Conservation (phyloP, 2,797 vertebrate species). For the Leptodactylus fallax region DNA sequence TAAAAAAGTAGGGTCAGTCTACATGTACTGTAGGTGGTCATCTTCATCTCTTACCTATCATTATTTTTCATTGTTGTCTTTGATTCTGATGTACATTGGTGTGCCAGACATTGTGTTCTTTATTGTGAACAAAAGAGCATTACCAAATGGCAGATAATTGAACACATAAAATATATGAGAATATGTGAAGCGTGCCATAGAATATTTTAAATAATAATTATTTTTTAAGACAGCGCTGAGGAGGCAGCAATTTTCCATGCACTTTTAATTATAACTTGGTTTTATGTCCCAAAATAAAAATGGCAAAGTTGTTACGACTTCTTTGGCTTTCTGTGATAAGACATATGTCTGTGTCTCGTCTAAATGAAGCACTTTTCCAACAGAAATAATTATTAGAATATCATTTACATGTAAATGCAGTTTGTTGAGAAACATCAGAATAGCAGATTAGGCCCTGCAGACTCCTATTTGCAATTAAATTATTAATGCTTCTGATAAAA, state of each 20-base stretch:
- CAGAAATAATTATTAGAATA: slow-evolving; percentile 84
- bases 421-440: slow-evolving; percentile 78
- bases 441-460: slow-evolving; percentile 86
- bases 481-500: slow-evolving; percentile 86
- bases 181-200: slow-evolving; percentile 66
- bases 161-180: slow-evolving; percentile 72
- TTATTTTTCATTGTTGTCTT: slow-evolving; percentile 21
- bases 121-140: slow-evolving; percentile 69
- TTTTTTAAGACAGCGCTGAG: slow-evolving; percentile 45
- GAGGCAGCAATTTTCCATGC: slow-evolving; percentile 30
- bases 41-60: neutral
- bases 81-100: slow-evolving; percentile 5
- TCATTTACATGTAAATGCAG: slow-evolving; percentile 93
- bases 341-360: slow-evolving; percentile 67
- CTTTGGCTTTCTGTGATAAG: slow-evolving; percentile 63
- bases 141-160: slow-evolving; percentile 55
- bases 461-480: slow-evolving; percentile 88
- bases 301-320: slow-evolving; percentile 43
- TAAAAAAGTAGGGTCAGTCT: neutral
- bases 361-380: slow-evolving; percentile 73
- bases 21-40: neutral
- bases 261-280: slow-evolving; percentile 51
- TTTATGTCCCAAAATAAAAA: slow-evolving; percentile 58
- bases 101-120: slow-evolving; percentile 70
- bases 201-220: slow-evolving; percentile 62